phyloP scores from a whole-genome alignment of 2,113 vertebrate genomes.

The Pagrus major region DNA sequence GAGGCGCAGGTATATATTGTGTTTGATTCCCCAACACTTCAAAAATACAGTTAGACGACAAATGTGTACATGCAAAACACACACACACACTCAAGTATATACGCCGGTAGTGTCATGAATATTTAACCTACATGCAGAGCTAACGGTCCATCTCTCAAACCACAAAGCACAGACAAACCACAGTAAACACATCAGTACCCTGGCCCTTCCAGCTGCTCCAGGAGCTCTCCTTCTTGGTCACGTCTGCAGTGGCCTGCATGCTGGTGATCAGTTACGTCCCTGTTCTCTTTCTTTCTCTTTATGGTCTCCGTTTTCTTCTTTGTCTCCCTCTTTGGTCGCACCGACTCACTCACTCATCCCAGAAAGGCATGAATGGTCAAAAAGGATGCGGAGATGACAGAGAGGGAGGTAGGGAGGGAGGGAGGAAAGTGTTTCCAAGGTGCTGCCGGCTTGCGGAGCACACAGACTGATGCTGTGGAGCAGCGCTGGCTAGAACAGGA shows the following conservation, averaged over 20 bases:
- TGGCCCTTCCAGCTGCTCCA: conserved; percentile 99
- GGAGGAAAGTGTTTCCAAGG: conserved; percentile 77
- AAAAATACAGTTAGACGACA: conserved; percentile 23
- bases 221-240: conserved; percentile 95
- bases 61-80: conserved; percentile 49
- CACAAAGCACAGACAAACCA: conserved; percentile 53
- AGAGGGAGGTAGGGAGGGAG: conserved; percentile 57
- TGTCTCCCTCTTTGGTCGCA: conserved; percentile 75
- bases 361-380: conserved; percentile 82
- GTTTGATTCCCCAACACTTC: conserved; percentile 3
- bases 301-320: conserved; percentile 69
- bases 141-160: conserved; percentile 21
- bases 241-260: conserved; percentile 95
- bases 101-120: background rate
- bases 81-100: conserved; percentile 24
- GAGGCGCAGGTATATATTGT: conserved; percentile 28
- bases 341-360: conserved; percentile 85
- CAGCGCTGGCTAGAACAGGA: conserved; percentile 49
- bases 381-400: conserved; percentile 72
- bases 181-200: conserved; percentile 86
- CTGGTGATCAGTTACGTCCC: conserved; percentile 77
- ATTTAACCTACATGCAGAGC: conserved; percentile 52
- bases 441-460: conserved; percentile 74
- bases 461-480: conserved; percentile 75
- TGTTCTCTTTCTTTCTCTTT: conserved; percentile 66